A percentile compares a stretch with the other conserved stretches of the same genome.
Conservation (phyloP, 2,113 vertebrate genomes). For the Crotalus viridis region DNA sequence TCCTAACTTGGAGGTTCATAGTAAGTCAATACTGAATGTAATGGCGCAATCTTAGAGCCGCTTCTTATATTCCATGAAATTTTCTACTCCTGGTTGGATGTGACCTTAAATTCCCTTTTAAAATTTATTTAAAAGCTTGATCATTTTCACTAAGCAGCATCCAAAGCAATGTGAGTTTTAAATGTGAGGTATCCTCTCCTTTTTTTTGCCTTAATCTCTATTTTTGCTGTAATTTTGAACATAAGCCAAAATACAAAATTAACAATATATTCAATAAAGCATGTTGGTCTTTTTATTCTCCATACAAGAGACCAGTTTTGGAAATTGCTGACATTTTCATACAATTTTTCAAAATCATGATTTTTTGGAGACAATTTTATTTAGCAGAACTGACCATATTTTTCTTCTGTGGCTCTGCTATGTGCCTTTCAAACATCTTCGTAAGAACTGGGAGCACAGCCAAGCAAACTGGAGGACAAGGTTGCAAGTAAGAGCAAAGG, state of each 20-base stretch:
- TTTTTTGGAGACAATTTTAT: neutral
- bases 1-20: neutral
- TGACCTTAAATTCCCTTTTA: neutral
- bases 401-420: neutral
- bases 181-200: neutral
- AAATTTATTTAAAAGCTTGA: neutral
- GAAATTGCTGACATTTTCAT: neutral
- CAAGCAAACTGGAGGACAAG: neutral
- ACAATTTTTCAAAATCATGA: neutral
- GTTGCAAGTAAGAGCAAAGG: neutral
- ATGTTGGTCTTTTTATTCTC: neutral
- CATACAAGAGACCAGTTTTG: neutral
- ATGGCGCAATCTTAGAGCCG: neutral
- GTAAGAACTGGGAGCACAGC: neutral
- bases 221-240: neutral
- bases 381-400: neutral
- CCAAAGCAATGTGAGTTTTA: neutral
- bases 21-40: neutral
- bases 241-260: neutral
- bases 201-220: neutral
- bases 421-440: neutral
- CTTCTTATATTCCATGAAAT: neutral
- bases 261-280: neutral
- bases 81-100: neutral
- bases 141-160: neutral